Evolutionary conservation across 2,113 vertebrate species (phyloP).

Genomic region (Scytalopus superciliaris): DNA sequence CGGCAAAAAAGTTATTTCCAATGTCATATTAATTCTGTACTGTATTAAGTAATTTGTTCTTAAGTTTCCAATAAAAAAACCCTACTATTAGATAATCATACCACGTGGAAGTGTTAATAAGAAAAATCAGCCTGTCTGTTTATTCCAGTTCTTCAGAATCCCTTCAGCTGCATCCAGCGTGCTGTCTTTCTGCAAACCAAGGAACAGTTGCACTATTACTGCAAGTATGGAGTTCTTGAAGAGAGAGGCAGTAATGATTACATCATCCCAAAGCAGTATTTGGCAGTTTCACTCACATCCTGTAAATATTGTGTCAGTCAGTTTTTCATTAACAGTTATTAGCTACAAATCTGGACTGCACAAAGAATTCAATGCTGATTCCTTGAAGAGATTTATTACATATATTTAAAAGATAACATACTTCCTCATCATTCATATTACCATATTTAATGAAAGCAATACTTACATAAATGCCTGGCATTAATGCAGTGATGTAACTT

Average conservation of each 20-base stretch:
- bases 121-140: constrained; percentile 18
- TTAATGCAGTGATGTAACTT: not conserved
- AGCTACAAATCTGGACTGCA: not conserved
- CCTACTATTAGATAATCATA: not conserved
- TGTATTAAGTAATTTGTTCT: not conserved
- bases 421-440: not conserved
- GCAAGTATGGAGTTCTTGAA: not conserved
- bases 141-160: constrained; percentile 89
- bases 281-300: not conserved
- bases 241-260: not conserved
- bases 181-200: constrained; percentile 85
- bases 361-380: not conserved
- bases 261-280: not conserved
- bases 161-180: constrained; percentile 88
- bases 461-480: not conserved
- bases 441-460: not conserved
- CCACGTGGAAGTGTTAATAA: not conserved
- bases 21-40: not conserved
- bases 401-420: not conserved
- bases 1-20: constrained; percentile 31
- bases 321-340: not conserved
- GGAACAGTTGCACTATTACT: constrained; percentile 1
- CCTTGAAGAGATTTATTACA: not conserved
- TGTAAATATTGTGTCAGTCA: not conserved
- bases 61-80: not conserved